Evolutionary conservation across 2,113 vertebrate genomes (phyloP).

Genomic region (Brienomyrus longianalis): DNA sequence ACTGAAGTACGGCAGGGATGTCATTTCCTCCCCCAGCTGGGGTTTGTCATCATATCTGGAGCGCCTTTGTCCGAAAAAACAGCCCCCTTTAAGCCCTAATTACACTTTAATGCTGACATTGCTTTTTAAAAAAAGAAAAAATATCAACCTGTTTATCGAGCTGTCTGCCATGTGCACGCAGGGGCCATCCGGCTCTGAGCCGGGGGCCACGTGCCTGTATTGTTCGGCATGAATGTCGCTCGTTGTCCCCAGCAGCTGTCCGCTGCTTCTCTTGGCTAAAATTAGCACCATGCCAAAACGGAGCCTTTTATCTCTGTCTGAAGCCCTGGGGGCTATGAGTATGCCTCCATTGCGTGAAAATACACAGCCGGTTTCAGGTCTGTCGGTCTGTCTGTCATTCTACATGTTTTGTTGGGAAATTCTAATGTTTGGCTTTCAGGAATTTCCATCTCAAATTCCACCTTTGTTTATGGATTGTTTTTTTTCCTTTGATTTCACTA

Average conservation of each 20-base stretch:
- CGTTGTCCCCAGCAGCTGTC: constrained; percentile 54
- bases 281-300: constrained; percentile 34
- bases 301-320: constrained; percentile 28
- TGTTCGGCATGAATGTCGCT: constrained; percentile 56
- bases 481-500: neutral
- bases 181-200: neutral
- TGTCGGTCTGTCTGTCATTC: neutral
- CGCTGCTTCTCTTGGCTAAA: constrained; percentile 45
- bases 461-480: neutral
- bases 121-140: neutral
- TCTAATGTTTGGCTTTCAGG: neutral
- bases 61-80: neutral
- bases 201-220: constrained; percentile 67
- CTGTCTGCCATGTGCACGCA: neutral
- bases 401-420: neutral
- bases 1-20: neutral
- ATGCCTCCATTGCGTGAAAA: neutral
- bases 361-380: neutral
- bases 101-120: neutral
- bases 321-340: neutral
- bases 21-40: neutral
- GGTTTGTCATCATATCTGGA: neutral
- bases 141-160: neutral
- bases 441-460: neutral
- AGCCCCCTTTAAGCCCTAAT: neutral